Base-by-base conservation (phyloP, 2,113 vertebrate genomes). In the Campylomormyrus tamandua region DNA sequence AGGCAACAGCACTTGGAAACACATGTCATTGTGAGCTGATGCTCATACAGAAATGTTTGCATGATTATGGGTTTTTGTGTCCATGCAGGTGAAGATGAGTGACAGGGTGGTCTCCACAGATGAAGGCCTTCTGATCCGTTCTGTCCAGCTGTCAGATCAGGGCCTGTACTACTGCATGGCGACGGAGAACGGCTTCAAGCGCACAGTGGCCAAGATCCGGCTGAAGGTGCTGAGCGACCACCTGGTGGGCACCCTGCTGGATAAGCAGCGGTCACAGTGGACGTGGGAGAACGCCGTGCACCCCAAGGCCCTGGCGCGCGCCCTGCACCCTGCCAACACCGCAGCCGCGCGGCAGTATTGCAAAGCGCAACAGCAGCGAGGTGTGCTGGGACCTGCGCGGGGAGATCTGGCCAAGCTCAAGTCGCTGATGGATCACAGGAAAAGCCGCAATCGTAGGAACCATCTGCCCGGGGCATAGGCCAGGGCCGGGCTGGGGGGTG, bases 131-230 rank as follows among this genome's bases (percentile, higher is more conserved):
- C 95, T 99, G 58, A 97, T 99, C 70, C 98, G 98, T 87, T 96
- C 96, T 0, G 96, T 97, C 74, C 98, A 98, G 92, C 95, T 95
- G 49, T 95, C 96, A 0, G 98, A 99, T 93, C 96, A 97, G 91
- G 98, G 98, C 1, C 95, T 98, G 0, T 99, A 99, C 92, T 97
- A 98, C 93, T 99, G 98, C 95, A 97, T 99, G 1, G 97, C 97
- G 0, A 98, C 97, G 0, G 98, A 99, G 91, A 99, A 99, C 90
- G 93, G 92, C 93, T 99, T 99, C 95, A 99, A 99, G 90, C 97
- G 98, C 94, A 99, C 98, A 15, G 94, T 99, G 83, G 97, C 97
- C 48, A 99, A 99, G 94, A 97, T 99, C 92, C 98, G 96, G 80
- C 97, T 99, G 93, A 97, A 96, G 27, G 97, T 99, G 89, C 91